Percentiles rank a stretch among this genome's conserved stretches.
Evolutionary conservation across 92 coral and sea anemone genomes (phyloP).

Genomic region (Palythoa caribaeorum): DNA sequence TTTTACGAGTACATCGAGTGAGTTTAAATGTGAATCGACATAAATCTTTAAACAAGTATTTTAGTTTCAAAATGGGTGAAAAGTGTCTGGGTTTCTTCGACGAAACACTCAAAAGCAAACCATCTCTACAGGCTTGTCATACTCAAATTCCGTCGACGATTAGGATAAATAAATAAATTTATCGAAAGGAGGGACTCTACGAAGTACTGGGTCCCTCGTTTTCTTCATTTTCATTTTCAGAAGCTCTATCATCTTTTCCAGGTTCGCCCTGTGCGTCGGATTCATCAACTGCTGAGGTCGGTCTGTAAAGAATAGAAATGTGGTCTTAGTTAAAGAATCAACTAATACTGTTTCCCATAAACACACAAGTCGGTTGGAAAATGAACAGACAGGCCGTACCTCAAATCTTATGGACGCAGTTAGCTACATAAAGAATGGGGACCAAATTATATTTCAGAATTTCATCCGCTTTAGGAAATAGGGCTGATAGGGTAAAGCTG

Average conservation of each 20-base stretch:
- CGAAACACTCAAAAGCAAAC: background rate
- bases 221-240: background rate
- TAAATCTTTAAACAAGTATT: background rate
- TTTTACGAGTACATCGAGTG: too few relatives aligned
- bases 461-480: too few relatives aligned
- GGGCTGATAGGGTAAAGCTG: too few relatives aligned
- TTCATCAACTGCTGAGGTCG: background rate
- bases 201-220: conserved; percentile 24
- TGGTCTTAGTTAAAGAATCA: background rate
- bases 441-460: too few relatives aligned
- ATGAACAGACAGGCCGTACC: background rate
- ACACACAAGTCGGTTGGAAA: background rate
- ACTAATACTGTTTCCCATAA: background rate
- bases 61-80: background rate
- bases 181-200: conserved; percentile 18
- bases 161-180: background rate
- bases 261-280: conserved; percentile 12
- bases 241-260: background rate
- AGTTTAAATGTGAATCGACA: background rate
- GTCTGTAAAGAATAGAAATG: background rate
- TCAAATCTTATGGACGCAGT: too few relatives aligned
- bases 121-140: background rate
- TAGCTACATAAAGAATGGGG: too few relatives aligned
- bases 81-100: background rate
- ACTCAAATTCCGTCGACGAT: background rate